phyloP scores from a whole-genome alignment of 2,888 invertebrate genomes.

The Anaspis maculata region DNA sequence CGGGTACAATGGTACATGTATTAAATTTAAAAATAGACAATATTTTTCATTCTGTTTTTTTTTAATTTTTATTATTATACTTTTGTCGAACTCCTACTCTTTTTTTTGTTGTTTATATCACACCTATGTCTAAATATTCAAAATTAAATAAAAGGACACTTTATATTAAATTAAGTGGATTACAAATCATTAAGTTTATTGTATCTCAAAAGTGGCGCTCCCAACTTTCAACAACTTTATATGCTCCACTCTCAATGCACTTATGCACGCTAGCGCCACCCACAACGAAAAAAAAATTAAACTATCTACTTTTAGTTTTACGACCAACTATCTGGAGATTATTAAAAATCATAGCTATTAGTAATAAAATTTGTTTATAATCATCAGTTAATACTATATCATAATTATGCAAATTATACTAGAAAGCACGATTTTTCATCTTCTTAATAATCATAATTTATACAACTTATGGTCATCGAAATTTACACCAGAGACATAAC shows the following conservation, averaged over 20 bases:
- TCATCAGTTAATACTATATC: no score
- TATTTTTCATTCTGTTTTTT: conserved; percentile 25
- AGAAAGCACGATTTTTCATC: no score
- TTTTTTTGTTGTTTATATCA: conserved; percentile 21
- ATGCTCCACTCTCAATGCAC: no score
- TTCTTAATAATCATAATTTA: no score
- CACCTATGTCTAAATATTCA: conserved; percentile 22
- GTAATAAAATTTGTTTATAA: no score
- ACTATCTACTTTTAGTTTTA: no score
- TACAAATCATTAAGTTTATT: conserved; percentile 11
- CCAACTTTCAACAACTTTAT: no score
- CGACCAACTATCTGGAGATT: conserved; percentile 13
- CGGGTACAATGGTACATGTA: conserved; percentile 32
- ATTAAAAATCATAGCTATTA: conserved; percentile 3
- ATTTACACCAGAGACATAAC: no score
- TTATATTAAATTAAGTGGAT: conserved; percentile 16
- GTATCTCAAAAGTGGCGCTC: conserved; percentile 4
- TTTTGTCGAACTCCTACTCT: conserved; percentile 8
- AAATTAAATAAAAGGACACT: conserved; percentile 31
- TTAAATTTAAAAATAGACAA: conserved; percentile 33
- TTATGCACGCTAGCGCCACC: no score
- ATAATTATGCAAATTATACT: no score
- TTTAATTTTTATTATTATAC: conserved; percentile 22
- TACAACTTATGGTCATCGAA: no score
- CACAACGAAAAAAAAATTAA: no score